Percentiles rank a stretch among this genome's conserved stretches.
Conservation (phyloP, 2,888 invertebrate genomes). For the Temnothorax unifasciatus region DNA sequence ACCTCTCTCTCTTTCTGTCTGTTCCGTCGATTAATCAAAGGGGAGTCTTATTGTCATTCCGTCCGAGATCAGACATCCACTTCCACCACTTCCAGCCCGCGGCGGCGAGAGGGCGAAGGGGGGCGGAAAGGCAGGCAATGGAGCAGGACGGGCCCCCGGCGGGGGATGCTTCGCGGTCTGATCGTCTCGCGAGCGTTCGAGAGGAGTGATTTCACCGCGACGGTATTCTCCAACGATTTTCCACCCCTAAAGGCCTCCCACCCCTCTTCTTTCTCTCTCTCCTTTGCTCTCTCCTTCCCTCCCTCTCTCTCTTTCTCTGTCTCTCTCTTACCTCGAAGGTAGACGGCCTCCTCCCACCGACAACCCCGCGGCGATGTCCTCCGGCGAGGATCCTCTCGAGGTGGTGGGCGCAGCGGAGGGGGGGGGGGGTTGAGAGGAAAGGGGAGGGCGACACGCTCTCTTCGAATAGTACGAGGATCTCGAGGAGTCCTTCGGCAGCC, state of each 20-base stretch:
- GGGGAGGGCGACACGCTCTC: slow-evolving; percentile 40
- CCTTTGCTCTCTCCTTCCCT: neutral
- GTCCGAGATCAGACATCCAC: slow-evolving; percentile 52
- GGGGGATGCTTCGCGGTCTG: slow-evolving; percentile 54
- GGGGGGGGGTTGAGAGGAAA: too few species aligned
- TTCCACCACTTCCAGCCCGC: slow-evolving; percentile 38
- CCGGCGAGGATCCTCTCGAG: slow-evolving; percentile 62
- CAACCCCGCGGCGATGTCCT: slow-evolving; percentile 62
- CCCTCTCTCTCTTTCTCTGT: slow-evolving; percentile 37
- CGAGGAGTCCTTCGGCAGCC: slow-evolving; percentile 37
- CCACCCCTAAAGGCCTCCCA: slow-evolving; percentile 32
- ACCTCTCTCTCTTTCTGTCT: neutral
- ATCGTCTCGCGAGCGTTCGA: slow-evolving; percentile 56
- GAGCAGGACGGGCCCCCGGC: slow-evolving; percentile 27
- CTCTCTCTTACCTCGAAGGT: slow-evolving; percentile 59
- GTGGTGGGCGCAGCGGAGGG: neutral
- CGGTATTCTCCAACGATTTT: slow-evolving; percentile 52
- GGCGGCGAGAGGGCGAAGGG: neutral
- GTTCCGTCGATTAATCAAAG: slow-evolving; percentile 52
- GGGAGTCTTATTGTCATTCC: slow-evolving; percentile 49
- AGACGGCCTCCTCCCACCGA: slow-evolving; percentile 65
- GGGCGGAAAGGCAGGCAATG: slow-evolving; percentile 35
- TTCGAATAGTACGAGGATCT: slow-evolving; percentile 44
- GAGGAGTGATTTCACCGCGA: slow-evolving; percentile 58
- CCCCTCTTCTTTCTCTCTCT: slow-evolving; percentile 11